Base-by-base conservation (phyloP, 2,888 invertebrate genomes). In the Hecatera dysodea region DNA sequence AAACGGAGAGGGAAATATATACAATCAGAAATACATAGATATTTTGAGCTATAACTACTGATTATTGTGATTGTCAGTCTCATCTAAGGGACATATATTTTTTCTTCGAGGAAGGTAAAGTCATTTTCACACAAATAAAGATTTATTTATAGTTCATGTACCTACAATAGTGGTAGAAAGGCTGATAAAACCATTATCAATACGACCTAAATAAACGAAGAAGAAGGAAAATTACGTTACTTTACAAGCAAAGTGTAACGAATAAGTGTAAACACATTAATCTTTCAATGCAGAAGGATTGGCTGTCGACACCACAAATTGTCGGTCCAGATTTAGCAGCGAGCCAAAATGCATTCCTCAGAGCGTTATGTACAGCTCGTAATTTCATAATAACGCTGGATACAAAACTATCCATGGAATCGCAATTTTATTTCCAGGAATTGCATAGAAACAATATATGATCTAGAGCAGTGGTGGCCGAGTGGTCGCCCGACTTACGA, bases 311-410 rank as follows among this genome's bases (percentile, higher is more conserved):
- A 44, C 63, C 48, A 50, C 72, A 57, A 64, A 64, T 27, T 44
- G 64, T 19, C 27, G 22, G 19, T 72, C n/a, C 72, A 36, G 64
- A 72, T 72, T 11, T 72, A 72, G 72, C 48, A 15, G 57, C 17
- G 44, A 57, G 64, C 44, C 57, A 72, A 72, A 72, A 72, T 72
- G 57, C 44, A 44, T 72, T 72, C 24, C 29, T 9, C 50, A 33
- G 24, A 42, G 27, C 22, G 12, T 55, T 12, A 55, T 11, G 22
- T 17, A 15, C 9, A 57, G 63, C 44, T 44, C 42, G 44, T 64
- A n/a, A 72, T 56, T 56, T 50, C 27, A 48, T 56, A 15, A 42
- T 42, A 17, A 57, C 17, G 42, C 33, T n/a, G 24, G n/a, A 42
- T 12, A 27, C 33, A 57, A 33, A 9, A 15, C 22, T 33, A 46